Conservation (phyloP, 2,113 vertebrate genomes). For the Percina caprodes region DNA sequence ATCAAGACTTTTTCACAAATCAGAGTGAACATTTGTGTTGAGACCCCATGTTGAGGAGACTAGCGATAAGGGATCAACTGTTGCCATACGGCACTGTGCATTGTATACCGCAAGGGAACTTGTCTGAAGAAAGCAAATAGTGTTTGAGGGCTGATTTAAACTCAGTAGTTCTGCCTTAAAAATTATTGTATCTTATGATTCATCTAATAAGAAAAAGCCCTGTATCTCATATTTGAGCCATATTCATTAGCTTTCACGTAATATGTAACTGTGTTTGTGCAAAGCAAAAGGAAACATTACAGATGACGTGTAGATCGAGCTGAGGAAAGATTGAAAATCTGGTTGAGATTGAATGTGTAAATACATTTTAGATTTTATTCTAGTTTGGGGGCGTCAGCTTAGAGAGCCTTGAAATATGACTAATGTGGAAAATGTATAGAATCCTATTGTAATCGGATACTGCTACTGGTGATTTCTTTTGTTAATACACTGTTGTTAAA, state of each 20-base stretch:
- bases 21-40: conserved; percentile 42
- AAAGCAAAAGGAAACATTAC: conserved; percentile 19
- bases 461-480: conserved; percentile 18
- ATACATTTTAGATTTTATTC: conserved; percentile 67
- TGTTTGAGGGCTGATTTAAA: conserved; percentile 70
- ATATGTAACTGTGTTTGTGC: conserved; percentile 41
- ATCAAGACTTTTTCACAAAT: conserved; percentile 58
- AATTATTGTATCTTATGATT: conserved; percentile 47
- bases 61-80: conserved; percentile 10
- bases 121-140: conserved; percentile 19
- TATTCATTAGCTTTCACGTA: conserved; percentile 42
- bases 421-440: conserved; percentile 20
- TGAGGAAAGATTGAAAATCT: not conserved
- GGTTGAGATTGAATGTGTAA: conserved; percentile 64
- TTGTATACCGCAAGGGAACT: conserved; percentile 9
- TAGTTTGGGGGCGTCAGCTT: conserved; percentile 31
- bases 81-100: conserved; percentile 31
- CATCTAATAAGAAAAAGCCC: conserved; percentile 35
- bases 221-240: conserved; percentile 36
- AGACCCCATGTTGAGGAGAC: conserved; percentile 22
- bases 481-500: conserved; percentile 28
- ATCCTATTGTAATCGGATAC: conserved; percentile 13
- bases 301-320: not conserved
- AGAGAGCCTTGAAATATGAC: conserved; percentile 26
- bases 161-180: conserved; percentile 77